Evolutionary conservation across 2,888 invertebrate species (phyloP).

Genomic region (Lasiommata megera): DNA sequence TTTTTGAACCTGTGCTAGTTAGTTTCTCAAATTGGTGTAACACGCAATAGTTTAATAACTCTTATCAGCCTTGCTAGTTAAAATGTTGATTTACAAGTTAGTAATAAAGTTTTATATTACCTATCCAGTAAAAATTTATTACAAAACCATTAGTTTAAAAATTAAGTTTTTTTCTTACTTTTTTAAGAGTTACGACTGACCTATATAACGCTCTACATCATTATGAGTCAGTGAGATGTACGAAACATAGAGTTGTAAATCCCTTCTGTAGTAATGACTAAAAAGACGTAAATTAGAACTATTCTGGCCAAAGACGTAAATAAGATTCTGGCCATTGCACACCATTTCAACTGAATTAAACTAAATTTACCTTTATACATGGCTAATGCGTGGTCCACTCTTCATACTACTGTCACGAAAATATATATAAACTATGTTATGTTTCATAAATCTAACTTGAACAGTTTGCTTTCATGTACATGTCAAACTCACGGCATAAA

Average conservation of each 20-base stretch:
- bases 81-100: constrained; percentile 10
- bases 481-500: too few species aligned
- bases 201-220: not conserved
- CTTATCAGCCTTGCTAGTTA: constrained; percentile 9
- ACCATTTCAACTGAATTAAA: too few species aligned
- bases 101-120: constrained; percentile 7
- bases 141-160: not conserved
- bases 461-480: too few species aligned
- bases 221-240: not conserved
- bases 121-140: not conserved
- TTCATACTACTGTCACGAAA: too few species aligned
- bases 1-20: not conserved
- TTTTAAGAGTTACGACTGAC: constrained; percentile 2
- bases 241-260: not conserved
- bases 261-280: too few species aligned
- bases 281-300: too few species aligned
- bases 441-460: too few species aligned
- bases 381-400: too few species aligned
- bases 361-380: too few species aligned
- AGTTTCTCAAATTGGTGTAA: not conserved
- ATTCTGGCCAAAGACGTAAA: too few species aligned
- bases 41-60: constrained; percentile 5
- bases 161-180: not conserved
- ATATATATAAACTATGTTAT: too few species aligned
- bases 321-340: too few species aligned